These are phyloP conservation scores for Diglossa brunneiventris DNA, from an alignment of 2,113 vertebrate species.

Conservation along the genomic window DNA sequence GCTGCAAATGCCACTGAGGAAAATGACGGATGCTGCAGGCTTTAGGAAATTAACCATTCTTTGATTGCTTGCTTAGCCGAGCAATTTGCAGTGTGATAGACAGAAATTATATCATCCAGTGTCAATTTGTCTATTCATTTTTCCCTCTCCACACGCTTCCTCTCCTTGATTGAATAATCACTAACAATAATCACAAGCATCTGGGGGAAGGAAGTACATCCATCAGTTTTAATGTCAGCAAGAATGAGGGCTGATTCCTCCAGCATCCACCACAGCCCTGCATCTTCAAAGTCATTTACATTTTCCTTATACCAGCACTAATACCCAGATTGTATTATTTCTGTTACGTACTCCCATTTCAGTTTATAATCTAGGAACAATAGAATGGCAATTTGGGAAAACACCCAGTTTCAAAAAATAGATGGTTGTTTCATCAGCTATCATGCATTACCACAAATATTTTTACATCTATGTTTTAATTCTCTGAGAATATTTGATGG, in stretches of 20 bases:
- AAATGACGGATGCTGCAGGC: constrained; percentile 23
- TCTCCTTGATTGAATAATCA: constrained; percentile 62
- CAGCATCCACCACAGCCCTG: not conserved
- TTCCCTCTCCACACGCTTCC: constrained; percentile 47
- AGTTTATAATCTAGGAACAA: not conserved
- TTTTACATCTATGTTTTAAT: not conserved
- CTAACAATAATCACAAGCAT: constrained; percentile 55
- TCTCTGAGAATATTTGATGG: not conserved
- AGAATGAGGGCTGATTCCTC: constrained; percentile 27
- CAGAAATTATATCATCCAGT: constrained; percentile 48
- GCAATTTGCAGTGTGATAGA: constrained; percentile 41
- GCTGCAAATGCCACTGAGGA: not conserved
- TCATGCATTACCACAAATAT: not conserved
- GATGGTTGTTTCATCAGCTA: not conserved
- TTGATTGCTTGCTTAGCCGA: constrained; percentile 56
- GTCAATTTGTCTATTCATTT: constrained; percentile 53
- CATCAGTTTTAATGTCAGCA: constrained; percentile 50
- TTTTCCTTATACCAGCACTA: not conserved
- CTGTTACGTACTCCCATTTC: not conserved
- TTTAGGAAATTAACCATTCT: constrained; percentile 54
- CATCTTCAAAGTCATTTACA: not conserved
- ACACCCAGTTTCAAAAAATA: not conserved
- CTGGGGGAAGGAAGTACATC: constrained; percentile 58
- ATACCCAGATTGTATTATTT: not conserved
- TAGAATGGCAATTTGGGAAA: not conserved